Base-by-base conservation (phyloP, 2,113 vertebrate species). In the Etia nguti region DNA sequence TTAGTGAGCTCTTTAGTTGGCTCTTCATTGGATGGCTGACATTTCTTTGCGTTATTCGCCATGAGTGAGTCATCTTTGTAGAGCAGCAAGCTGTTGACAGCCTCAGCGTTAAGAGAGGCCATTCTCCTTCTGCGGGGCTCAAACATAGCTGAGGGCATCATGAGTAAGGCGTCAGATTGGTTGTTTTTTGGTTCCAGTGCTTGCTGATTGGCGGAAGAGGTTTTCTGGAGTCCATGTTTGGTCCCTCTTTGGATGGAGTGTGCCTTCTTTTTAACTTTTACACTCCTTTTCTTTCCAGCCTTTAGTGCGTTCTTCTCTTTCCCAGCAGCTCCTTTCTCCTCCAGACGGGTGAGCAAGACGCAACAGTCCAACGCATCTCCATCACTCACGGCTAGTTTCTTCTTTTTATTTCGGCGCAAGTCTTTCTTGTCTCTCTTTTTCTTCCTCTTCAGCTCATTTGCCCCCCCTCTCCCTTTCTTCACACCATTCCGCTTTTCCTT, bases 61-160 rank as follows among this genome's bases (percentile, higher is more conserved):
- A 73, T 13, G 50, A 91, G 84, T 4, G 95, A 92, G 4, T 97
- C 94, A 0, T 97, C 95, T 80, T 97, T 96, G 86, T 98, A 98
- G 5, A 99, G 96, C 41, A 99, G 97, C 92, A 99, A 86, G 88
- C 98, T 99, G 95, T 99, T 99, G 56, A 99, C 97, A 0, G 98
- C 99, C 95, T 99, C 99, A 0, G 99, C 99, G 0, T 99, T 99
- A 18, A 99, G 97, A n/a, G 98, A 99, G 55, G 98, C 99, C 91
- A 99, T 93, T n/a, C 98, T 96, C 70, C 99, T 97, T 84, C 97
- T 97, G 68, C 99, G 96, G 43, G 98, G 98, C 94, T 98, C 97
- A 0, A 92, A 56, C 2, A 94, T 89, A 8, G 87, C 54, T 38
- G 94, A 56, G 24, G 88, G 38, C 48, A 81, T 83, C 70, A 34